A percentile compares a stretch with the other conserved stretches of the same genome.
These are phyloP conservation scores for Scaptomyza flava DNA, from an alignment of 2,888 invertebrate genomes.

Conservation along the genomic window DNA sequence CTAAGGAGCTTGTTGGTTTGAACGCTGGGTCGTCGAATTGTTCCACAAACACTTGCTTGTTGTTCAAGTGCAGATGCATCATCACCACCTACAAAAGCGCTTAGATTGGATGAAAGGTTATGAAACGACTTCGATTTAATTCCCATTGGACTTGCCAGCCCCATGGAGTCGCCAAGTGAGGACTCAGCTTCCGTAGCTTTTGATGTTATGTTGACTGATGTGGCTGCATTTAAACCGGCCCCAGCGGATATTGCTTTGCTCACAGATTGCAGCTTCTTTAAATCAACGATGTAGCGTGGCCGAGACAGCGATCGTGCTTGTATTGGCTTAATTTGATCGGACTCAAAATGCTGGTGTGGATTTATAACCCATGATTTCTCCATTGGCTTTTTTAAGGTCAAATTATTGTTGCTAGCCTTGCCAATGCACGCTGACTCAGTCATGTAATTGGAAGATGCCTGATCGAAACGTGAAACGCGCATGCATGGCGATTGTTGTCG, in stretches of 20 bases:
- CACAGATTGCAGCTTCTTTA: constrained; percentile 79
- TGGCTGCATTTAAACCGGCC: constrained; percentile 64
- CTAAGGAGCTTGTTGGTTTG: constrained; percentile 45
- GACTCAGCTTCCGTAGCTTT: constrained; percentile 26
- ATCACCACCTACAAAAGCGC: constrained; percentile 38
- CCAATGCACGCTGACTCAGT: constrained; percentile 34
- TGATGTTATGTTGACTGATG: constrained; percentile 24
- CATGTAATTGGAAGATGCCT: constrained; percentile 55
- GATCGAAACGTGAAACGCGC: constrained; percentile 77
- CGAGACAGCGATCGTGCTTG: constrained; percentile 82
- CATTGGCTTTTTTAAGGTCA: constrained; percentile 82
- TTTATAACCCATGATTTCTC: constrained; percentile 63
- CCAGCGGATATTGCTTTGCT: constrained; percentile 82
- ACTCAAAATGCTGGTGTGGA: constrained; percentile 31
- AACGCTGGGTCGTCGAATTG: constrained; percentile 54
- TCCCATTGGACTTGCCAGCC: constrained; percentile 84
- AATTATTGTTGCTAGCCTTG: constrained; percentile 66
- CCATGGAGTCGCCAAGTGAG: constrained; percentile 35
- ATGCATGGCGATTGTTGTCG: constrained; percentile 39
- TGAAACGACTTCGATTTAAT: constrained; percentile 84
- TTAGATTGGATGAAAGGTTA: constrained; percentile 79
- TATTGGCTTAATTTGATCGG: constrained; percentile 4
- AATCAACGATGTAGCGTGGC: constrained; percentile 82
- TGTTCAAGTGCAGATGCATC: constrained; percentile 20
- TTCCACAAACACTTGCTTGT: constrained; percentile 58